Conservation (phyloP, 2,888 invertebrate species). For the Tinea semifulvella region DNA sequence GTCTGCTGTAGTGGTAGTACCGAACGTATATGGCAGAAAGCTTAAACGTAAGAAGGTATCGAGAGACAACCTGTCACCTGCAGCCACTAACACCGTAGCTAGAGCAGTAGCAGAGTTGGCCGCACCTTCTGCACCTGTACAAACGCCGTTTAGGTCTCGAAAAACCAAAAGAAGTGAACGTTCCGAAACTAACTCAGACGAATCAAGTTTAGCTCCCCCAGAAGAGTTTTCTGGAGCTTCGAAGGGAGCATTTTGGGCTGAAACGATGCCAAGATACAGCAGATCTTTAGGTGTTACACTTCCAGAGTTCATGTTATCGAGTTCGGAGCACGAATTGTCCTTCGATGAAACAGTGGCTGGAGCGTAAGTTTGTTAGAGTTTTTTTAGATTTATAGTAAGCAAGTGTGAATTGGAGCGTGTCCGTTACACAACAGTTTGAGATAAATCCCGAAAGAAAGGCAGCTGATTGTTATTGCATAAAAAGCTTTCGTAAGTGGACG, state of each 20-base stretch:
- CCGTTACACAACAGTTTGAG: slow-evolving; percentile 43
- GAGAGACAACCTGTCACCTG: slow-evolving; percentile 27
- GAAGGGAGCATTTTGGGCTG: slow-evolving; percentile 71
- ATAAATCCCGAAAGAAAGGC: slow-evolving; percentile 42
- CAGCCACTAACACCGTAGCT: slow-evolving; percentile 33
- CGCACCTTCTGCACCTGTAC: slow-evolving; percentile 23
- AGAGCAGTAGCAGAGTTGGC: slow-evolving; percentile 19
- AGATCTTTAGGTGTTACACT: slow-evolving; percentile 69
- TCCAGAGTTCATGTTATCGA: slow-evolving; percentile 74
- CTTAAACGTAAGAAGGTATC: slow-evolving; percentile 50
- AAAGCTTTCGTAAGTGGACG: slow-evolving; percentile 8
- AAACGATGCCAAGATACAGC: slow-evolving; percentile 72
- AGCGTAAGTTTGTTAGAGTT: slow-evolving; percentile 36
- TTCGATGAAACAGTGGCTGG: slow-evolving; percentile 68
- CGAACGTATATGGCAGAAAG: slow-evolving; percentile 44
- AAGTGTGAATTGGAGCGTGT: slow-evolving; percentile 43
- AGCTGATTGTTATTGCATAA: slow-evolving; percentile 50
- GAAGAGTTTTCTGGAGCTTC: slow-evolving; percentile 64
- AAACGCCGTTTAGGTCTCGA: slow-evolving; percentile 21
- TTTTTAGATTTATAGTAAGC: not conserved
- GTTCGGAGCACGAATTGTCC: slow-evolving; percentile 72
- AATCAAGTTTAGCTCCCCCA: slow-evolving; percentile 49
- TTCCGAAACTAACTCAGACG: slow-evolving; percentile 38
- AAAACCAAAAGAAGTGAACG: slow-evolving; percentile 47
- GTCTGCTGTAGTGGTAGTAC: slow-evolving; percentile 48